A percentile compares a stretch with the other conserved stretches of the same genome.
These are phyloP conservation scores for Rhorus exstirpatorius DNA, from an alignment of 2,888 invertebrate genomes.

Conservation along the genomic window DNA sequence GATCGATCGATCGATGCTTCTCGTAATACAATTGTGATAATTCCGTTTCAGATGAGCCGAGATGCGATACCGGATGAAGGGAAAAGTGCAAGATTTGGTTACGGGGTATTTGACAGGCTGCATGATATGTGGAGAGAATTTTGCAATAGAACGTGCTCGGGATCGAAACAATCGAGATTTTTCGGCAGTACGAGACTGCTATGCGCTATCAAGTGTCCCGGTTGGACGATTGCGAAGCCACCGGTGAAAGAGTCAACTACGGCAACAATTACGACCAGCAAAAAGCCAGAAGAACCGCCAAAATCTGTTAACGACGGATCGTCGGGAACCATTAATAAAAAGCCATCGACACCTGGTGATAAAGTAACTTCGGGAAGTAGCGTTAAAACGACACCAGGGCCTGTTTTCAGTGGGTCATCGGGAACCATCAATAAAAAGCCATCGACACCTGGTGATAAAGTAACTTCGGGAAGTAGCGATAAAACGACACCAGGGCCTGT, in stretches of 20 bases:
- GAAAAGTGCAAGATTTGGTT: conserved; percentile 34
- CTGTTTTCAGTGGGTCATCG: no score
- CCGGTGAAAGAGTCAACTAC: neutral
- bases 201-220: conserved; percentile 56
- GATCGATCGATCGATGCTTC: neutral
- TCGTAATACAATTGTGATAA: neutral
- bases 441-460: no score
- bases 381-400: no score
- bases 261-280: no score
- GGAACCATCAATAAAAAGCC: no score
- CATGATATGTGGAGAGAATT: conserved; percentile 9
- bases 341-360: no score
- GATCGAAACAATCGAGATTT: neutral
- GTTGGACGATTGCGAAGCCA: neutral
- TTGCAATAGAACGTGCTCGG: conserved; percentile 46
- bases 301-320: no score
- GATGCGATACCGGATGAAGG: neutral
- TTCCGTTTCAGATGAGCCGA: conserved; percentile 8
- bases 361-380: no score
- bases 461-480: no score
- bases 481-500: no score
- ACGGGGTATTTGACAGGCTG: conserved; percentile 21
- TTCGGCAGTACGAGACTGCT: conserved; percentile 11
- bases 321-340: no score
- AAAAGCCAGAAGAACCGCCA: no score